Base-by-base conservation (phyloP, 2,888 invertebrate genomes). In the Tetheella fluctuosa region DNA sequence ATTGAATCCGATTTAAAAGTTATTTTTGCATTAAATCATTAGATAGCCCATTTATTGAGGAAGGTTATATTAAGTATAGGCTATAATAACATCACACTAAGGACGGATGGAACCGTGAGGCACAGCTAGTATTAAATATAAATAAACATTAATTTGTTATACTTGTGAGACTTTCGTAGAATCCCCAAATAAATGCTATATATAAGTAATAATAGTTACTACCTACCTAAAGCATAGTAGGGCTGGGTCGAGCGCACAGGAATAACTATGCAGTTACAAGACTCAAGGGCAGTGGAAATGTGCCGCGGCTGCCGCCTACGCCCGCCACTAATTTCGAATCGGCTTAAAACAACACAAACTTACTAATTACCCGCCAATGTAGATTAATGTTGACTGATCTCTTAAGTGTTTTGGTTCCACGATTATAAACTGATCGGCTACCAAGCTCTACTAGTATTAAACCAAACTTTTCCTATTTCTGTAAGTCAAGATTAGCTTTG, bases 311-410 rank as follows among this genome's bases (percentile, higher is more conserved):
- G 65, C 55, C 58, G 62, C 64, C 62, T 52, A 59, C 56, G 30
- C 63, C 64, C 65, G 67, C 64, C 75, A 71, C 69, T 76, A 74
- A 81, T 83, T 82, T 81, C 79, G 74, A 74, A 74, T 76, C 69
- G 70, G 74, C 77, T 71, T 80, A 77, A 76, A 76, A 81, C 73
- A 78, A 78, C 76, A 65, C 68, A 67, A 64, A 70, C 73, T 71
- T 34, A 34, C 34, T 34, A 34, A 13, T 34, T 34, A 34, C 34
- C 3, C 34, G 34, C 34, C 30, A 30, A 13, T 34, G 48, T 20
- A 20, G 48, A 48, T 20, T 10, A 48, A 48, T 20, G 48, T 48
- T 20, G 17, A 48, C 17, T 48, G 6, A n/a, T 42, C 37, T 6
- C 13, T 39, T 39, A 6, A 2, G n/a, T 39, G n/a, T 39, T n/a